Conservation (phyloP, 2,797 vertebrate genomes). For the Rallus crepitans region DNA sequence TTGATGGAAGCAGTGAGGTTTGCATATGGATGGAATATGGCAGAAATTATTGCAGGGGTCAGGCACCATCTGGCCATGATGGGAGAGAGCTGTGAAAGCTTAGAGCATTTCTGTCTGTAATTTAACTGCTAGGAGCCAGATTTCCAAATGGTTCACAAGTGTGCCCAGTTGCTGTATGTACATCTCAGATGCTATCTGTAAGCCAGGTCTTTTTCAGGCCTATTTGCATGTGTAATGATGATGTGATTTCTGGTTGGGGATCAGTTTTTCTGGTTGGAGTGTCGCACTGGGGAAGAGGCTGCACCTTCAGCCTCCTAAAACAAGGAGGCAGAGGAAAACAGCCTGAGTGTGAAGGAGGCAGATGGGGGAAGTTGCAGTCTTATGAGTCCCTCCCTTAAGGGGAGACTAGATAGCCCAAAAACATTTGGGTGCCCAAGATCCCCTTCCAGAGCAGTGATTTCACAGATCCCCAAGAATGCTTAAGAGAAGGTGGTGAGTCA, state of each 20-base stretch:
- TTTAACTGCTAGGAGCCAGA: conserved; percentile 38
- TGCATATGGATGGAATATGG: conserved; percentile 37
- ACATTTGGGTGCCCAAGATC: neutral
- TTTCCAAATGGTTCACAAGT: conserved; percentile 11
- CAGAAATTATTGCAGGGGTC: conserved; percentile 53
- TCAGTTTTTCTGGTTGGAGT: neutral
- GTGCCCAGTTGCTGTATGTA: neutral
- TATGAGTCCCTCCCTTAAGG: neutral
- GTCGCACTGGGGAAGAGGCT: neutral
- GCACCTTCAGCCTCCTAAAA: neutral
- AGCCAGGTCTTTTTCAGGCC: neutral
- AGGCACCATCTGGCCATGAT: conserved; percentile 39
- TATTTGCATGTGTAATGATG: neutral
- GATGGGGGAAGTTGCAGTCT: neutral
- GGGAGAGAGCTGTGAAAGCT: conserved; percentile 41
- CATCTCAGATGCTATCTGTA: neutral
- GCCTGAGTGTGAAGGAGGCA: neutral
- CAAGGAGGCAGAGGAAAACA: neutral
- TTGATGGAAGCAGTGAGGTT: conserved; percentile 49
- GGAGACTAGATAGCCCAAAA: neutral
- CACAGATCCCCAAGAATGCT: neutral
- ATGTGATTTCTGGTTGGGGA: neutral
- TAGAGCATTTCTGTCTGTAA: conserved; percentile 21
- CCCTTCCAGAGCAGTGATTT: neutral
- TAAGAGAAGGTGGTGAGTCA: neutral